phyloP scores from a whole-genome alignment of 1,140 invertebrate genomes.

The Drosophila nasuta region DNA sequence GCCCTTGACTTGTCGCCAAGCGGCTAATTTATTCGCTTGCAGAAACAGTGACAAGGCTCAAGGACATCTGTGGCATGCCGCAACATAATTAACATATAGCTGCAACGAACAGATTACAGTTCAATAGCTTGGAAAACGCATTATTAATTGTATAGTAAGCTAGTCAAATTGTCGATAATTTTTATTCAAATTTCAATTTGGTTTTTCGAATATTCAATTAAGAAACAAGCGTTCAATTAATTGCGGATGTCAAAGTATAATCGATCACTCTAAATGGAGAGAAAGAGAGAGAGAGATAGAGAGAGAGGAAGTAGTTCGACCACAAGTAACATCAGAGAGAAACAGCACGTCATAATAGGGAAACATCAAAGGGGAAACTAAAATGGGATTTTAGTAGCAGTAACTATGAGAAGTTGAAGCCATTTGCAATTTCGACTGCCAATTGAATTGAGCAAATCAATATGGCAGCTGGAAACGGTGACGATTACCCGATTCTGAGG shows the following conservation, averaged over 20 bases:
- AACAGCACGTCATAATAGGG: constrained; percentile 1
- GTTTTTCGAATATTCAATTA: background rate
- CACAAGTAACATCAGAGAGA: background rate
- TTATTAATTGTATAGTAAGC: background rate
- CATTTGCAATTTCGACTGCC: constrained; percentile 38
- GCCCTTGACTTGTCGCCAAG: constrained; percentile 47
- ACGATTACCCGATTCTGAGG: constrained; percentile 39
- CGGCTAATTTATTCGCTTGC: constrained; percentile 69
- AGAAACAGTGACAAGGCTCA: constrained; percentile 35
- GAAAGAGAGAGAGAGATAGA: background rate
- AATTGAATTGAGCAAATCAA: constrained; percentile 68
- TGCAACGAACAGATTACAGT: background rate
- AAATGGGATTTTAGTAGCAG: constrained; percentile 11
- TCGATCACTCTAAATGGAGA: background rate
- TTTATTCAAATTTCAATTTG: background rate
- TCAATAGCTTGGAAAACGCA: background rate
- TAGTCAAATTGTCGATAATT: background rate
- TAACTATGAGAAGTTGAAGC: constrained; percentile 33
- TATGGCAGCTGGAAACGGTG: constrained; percentile 29
- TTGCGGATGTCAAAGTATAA: background rate
- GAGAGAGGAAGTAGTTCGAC: background rate
- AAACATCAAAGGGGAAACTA: background rate
- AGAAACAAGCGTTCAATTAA: background rate
- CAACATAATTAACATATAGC: constrained; percentile 6
- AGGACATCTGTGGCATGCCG: constrained; percentile 31